Evolutionary conservation across 2,113 vertebrate genomes (phyloP).

Genomic region (Gymnorhina tibicen): DNA sequence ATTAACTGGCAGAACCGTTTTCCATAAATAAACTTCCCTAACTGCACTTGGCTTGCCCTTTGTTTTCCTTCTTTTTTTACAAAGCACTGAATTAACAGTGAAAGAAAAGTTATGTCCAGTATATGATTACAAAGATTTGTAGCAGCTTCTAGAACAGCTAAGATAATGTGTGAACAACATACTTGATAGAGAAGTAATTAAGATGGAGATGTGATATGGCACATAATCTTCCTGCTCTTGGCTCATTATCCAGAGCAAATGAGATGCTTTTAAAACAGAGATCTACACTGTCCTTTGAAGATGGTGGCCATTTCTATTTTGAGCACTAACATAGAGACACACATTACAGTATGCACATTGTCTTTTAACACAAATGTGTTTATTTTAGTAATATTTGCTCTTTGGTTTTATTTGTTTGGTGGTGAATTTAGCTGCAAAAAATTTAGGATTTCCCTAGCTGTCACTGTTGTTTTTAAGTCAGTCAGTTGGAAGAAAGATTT

Average conservation of each 20-base stretch:
- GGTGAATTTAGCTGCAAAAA: neutral
- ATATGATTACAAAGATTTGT: neutral
- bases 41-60: neutral
- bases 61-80: neutral
- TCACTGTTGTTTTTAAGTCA: neutral
- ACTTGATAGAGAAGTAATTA: neutral
- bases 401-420: neutral
- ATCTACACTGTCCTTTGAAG: neutral
- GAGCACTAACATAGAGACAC: neutral
- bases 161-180: neutral
- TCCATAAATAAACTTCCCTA: neutral
- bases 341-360: accelerated
- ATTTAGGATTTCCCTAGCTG: neutral
- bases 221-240: neutral
- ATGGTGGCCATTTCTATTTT: neutral
- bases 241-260: neutral
- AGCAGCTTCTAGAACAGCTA: neutral
- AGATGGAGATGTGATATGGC: neutral
- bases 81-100: neutral
- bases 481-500: neutral
- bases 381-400: neutral
- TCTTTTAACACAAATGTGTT: neutral
- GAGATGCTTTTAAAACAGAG: neutral
- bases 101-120: neutral
- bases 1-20: neutral